Evolutionary conservation across 1,140 invertebrate genomes (phyloP).

Genomic region (Bombus superbus): DNA sequence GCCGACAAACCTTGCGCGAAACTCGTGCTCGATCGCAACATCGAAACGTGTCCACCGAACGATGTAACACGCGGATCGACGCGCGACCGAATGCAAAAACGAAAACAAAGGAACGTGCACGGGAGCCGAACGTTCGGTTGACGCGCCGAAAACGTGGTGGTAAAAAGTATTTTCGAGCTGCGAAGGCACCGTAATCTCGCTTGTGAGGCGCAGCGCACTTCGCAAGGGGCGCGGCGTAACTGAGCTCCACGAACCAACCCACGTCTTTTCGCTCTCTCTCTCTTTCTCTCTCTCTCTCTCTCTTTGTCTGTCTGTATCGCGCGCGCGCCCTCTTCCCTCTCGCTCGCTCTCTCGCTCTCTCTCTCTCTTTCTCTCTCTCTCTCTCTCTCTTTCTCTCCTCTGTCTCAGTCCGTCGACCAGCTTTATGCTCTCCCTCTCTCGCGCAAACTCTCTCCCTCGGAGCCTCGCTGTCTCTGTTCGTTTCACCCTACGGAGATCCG

Average conservation of each 20-base stretch:
- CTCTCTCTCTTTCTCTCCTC: conserved; percentile 13
- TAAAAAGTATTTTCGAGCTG: conserved; percentile 33
- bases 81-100: too few species aligned
- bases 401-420: conserved; percentile 1
- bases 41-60: too few species aligned
- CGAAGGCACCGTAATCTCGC: conserved; percentile 55
- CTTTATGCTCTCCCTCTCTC: background rate
- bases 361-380: conserved; percentile 14
- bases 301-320: conserved; percentile 50
- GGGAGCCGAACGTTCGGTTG: too few species aligned
- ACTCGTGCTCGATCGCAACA: too few species aligned
- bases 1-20: too few species aligned
- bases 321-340: conserved; percentile 29
- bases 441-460: background rate
- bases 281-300: conserved; percentile 41
- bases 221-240: conserved; percentile 82
- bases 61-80: too few species aligned
- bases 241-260: conserved; percentile 75
- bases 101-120: too few species aligned
- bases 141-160: conserved; percentile 26
- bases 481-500: conserved; percentile 6
- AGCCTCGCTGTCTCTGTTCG: conserved; percentile 39
- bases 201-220: conserved; percentile 75
- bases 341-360: background rate
- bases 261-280: conserved; percentile 62